A percentile compares a stretch with the other conserved stretches of the same genome.
Evolutionary conservation across 2,113 vertebrate species (phyloP).

Genomic region (Pimephales promelas): DNA sequence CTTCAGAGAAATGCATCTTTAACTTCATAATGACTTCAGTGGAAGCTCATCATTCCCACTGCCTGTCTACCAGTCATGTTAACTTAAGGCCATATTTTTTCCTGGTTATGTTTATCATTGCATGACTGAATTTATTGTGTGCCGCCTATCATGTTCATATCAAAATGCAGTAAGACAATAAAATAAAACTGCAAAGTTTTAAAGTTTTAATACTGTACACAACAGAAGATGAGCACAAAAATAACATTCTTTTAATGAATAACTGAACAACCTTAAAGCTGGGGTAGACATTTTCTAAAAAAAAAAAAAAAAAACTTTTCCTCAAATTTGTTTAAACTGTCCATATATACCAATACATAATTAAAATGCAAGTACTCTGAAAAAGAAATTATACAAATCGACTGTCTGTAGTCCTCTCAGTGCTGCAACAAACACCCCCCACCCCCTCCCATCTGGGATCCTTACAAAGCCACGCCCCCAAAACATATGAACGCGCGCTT

Average conservation of each 20-base stretch:
- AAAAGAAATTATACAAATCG: too few species aligned
- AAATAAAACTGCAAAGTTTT: background rate
- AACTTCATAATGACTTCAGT: conserved; percentile 8
- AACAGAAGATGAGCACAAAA: background rate
- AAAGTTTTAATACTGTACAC: background rate
- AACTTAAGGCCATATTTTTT: background rate
- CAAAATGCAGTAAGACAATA: background rate
- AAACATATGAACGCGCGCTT: too few species aligned
- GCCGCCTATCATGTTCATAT: background rate
- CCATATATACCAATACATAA: too few species aligned
- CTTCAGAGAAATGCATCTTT: background rate
- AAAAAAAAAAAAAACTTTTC: too few species aligned
- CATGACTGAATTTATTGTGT: background rate
- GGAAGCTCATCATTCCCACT: background rate
- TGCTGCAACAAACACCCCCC: too few species aligned
- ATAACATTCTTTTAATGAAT: background rate
- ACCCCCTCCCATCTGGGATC: too few species aligned
- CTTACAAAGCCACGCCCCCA: too few species aligned
- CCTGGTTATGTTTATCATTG: background rate
- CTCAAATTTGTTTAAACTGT: too few species aligned
- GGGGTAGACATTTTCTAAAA: too few species aligned
- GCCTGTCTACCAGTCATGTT: background rate
- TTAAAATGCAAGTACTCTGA: too few species aligned
- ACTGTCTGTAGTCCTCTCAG: too few species aligned
- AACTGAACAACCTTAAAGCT: background rate